Conservation (phyloP, 2,797 vertebrate genomes). For the Molossus alvarezi region DNA sequence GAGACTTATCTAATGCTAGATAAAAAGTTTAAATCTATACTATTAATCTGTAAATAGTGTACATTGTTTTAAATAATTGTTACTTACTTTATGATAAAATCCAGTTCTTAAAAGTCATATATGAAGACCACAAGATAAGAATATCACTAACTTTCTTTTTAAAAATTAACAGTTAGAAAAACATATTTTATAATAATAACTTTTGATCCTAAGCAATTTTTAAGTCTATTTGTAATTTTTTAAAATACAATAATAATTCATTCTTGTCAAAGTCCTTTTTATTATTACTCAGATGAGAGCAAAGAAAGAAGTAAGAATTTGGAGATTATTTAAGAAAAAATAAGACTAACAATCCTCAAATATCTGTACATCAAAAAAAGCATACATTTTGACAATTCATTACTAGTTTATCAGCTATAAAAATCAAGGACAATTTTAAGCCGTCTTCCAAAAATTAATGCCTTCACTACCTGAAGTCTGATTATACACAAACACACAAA, state of each 20-base stretch:
- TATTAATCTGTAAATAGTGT: not conserved
- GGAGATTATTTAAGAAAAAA: constrained; percentile 54
- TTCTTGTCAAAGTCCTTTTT: constrained; percentile 37
- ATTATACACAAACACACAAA: constrained; percentile 22
- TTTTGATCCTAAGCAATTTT: constrained; percentile 36
- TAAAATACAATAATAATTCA: constrained; percentile 9
- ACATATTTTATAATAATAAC: not conserved
- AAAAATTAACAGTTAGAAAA: constrained; percentile 30
- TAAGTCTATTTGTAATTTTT: constrained; percentile 24
- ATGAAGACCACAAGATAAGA: not conserved
- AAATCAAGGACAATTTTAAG: constrained; percentile 66
- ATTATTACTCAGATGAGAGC: not conserved
- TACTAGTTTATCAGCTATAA: constrained; percentile 54
- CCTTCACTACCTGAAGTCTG: constrained; percentile 48
- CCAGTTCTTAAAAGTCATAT: constrained; percentile 55
- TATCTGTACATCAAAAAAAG: constrained; percentile 21
- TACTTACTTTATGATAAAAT: constrained; percentile 54
- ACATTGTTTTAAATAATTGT: constrained; percentile 32
- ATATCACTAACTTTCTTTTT: not conserved
- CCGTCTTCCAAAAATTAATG: constrained; percentile 59
- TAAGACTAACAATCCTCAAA: constrained; percentile 34
- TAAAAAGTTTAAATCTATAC: constrained; percentile 27
- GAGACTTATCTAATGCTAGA: constrained; percentile 1
- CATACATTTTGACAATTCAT: constrained; percentile 71
- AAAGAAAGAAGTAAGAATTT: constrained; percentile 27